phyloP scores from a whole-genome alignment of 2,797 vertebrate genomes.

The Coccyzus lansbergi region DNA sequence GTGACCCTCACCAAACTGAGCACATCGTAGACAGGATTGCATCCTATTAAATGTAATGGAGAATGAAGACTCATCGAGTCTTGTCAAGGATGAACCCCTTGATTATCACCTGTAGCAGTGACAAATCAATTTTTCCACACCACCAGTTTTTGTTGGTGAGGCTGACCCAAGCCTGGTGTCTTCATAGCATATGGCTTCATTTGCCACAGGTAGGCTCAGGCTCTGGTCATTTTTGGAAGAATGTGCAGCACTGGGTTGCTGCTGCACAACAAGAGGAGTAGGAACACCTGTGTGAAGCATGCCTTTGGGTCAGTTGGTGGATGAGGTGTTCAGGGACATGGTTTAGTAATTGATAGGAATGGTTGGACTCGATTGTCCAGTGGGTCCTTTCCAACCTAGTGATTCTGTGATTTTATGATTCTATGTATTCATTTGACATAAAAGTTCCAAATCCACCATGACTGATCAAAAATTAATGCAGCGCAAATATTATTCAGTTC shows the following conservation, averaged over 20 bases:
- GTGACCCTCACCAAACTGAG: background rate
- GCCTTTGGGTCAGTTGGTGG: background rate
- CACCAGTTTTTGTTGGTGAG: background rate
- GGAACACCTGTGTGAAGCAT: background rate
- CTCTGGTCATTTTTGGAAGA: background rate
- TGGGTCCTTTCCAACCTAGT: too few species aligned
- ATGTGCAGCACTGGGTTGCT: background rate
- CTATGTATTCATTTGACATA: background rate
- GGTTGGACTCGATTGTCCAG: too few species aligned
- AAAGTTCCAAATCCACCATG: background rate
- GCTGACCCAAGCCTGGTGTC: background rate
- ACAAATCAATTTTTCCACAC: background rate
- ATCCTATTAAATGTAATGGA: background rate
- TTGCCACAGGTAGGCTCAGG: background rate
- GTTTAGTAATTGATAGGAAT: too few species aligned
- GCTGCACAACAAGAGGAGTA: background rate
- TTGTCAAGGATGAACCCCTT: background rate
- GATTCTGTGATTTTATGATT: too few species aligned
- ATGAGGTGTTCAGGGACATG: too few species aligned
- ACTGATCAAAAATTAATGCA: background rate
- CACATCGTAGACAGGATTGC: too few species aligned
- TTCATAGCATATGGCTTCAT: rapidly evolving
- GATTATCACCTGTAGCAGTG: rapidly evolving
- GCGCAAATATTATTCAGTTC: background rate
- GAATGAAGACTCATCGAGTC: background rate